Conservation (phyloP, 2,797 vertebrate genomes). For the Gallirallus australis region DNA sequence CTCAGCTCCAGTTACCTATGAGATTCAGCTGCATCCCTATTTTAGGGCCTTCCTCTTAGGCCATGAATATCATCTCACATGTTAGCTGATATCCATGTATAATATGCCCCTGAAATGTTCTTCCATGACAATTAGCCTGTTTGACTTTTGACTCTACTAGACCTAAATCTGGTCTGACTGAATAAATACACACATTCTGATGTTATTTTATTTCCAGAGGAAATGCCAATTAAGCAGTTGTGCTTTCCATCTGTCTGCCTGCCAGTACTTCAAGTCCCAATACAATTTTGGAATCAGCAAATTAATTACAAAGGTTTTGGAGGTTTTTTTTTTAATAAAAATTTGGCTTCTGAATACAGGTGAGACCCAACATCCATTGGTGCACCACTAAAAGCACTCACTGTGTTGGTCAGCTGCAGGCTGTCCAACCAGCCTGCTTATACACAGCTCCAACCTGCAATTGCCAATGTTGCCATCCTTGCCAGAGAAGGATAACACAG, state of each 20-base stretch:
- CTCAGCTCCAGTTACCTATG: not conserved
- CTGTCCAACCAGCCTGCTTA: accelerated
- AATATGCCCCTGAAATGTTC: not conserved
- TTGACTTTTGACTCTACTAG: not conserved
- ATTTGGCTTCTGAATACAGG: not conserved
- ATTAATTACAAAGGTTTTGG: not conserved
- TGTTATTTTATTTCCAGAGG: not conserved
- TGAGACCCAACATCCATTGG: accelerated
- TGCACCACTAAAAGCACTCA: not conserved
- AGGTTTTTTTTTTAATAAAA: not conserved
- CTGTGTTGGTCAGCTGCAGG: not conserved
- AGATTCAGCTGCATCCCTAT: not conserved
- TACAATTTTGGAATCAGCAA: not conserved
- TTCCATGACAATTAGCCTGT: not conserved
- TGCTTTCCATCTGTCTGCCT: not conserved
- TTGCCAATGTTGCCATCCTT: not conserved
- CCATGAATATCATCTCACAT: not conserved
- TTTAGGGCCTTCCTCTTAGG: not conserved
- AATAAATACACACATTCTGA: not conserved
- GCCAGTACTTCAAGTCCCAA: not conserved
- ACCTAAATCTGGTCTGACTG: not conserved
- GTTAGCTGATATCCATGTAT: not conserved
- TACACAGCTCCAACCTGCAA: not conserved
- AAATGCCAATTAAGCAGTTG: not conserved
- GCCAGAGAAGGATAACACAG: not conserved